Conservation (phyloP, 2,888 invertebrate genomes). For the Lithodes maja region DNA sequence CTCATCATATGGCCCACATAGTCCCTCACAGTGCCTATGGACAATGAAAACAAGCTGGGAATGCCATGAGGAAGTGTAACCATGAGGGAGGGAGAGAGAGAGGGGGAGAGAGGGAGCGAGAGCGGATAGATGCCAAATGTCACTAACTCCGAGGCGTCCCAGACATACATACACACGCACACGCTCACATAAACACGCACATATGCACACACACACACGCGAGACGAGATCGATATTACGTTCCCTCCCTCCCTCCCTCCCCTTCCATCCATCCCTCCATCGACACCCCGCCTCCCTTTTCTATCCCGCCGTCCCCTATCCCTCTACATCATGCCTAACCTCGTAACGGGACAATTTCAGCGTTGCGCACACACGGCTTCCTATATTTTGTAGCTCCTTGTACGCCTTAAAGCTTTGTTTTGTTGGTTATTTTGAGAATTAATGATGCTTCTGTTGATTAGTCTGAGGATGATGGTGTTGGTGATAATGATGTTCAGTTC, state of each 20-base stretch:
- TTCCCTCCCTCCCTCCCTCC: constrained; percentile 9
- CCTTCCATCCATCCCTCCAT: neutral
- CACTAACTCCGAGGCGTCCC: neutral
- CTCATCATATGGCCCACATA: neutral
- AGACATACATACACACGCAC: constrained; percentile 6
- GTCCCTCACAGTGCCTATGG: neutral
- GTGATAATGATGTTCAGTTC: too few species aligned
- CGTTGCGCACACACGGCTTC: too few species aligned
- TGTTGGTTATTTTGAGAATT: too few species aligned
- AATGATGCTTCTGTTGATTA: too few species aligned
- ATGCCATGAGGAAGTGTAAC: neutral
- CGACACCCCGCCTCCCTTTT: constrained; percentile 9
- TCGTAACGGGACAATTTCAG: neutral
- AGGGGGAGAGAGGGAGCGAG: neutral
- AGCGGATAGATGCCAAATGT: neutral
- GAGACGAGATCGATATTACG: constrained; percentile 31
- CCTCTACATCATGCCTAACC: neutral
- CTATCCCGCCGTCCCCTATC: neutral
- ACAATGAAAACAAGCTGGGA: neutral
- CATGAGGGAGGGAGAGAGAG: neutral
- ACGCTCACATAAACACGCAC: constrained; percentile 21
- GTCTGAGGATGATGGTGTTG: too few species aligned
- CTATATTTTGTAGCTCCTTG: too few species aligned
- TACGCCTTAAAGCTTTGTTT: too few species aligned
- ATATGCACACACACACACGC: neutral